phyloP scores from a whole-genome alignment of 1,140 invertebrate genomes.

The Drosophila melanica region DNA sequence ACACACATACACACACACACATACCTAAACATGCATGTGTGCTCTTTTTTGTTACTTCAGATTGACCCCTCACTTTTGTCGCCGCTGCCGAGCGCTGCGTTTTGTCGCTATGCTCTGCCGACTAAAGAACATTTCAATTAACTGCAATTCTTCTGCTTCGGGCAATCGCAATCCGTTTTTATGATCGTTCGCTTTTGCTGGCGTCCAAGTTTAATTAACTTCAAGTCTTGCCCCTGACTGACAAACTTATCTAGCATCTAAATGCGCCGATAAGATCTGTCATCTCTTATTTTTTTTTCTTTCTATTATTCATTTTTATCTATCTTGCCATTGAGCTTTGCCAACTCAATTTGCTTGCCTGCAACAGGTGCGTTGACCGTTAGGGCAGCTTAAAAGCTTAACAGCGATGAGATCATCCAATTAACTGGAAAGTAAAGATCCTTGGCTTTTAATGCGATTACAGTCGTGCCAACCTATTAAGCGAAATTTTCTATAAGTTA shows the following conservation, averaged over 20 bases:
- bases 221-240: slow-evolving; percentile 64
- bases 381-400: slow-evolving; percentile 36
- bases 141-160: slow-evolving; percentile 78
- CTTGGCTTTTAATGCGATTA: slow-evolving; percentile 5
- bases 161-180: slow-evolving; percentile 66
- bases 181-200: slow-evolving; percentile 48
- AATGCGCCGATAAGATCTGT: slow-evolving; percentile 76
- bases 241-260: slow-evolving; percentile 72
- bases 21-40: slow-evolving; percentile 1
- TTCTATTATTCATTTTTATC: background rate
- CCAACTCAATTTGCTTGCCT: slow-evolving; percentile 58
- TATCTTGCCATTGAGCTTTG: slow-evolving; percentile 28
- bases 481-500: background rate
- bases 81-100: slow-evolving; percentile 40
- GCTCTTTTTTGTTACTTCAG: slow-evolving; percentile 26
- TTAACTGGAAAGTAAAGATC: slow-evolving; percentile 20
- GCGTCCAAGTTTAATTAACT: slow-evolving; percentile 78
- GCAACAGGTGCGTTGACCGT: slow-evolving; percentile 64
- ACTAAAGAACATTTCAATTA: slow-evolving; percentile 82
- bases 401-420: slow-evolving; percentile 33
- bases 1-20: slow-evolving; percentile 13
- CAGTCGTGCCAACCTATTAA: background rate
- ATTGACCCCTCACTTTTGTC: slow-evolving; percentile 68
- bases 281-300: slow-evolving; percentile 1
- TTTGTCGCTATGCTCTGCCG: slow-evolving; percentile 65